These are phyloP conservation scores for Tetrao urogallus DNA, from an alignment of 2,113 vertebrate genomes.

Conservation along the genomic window DNA sequence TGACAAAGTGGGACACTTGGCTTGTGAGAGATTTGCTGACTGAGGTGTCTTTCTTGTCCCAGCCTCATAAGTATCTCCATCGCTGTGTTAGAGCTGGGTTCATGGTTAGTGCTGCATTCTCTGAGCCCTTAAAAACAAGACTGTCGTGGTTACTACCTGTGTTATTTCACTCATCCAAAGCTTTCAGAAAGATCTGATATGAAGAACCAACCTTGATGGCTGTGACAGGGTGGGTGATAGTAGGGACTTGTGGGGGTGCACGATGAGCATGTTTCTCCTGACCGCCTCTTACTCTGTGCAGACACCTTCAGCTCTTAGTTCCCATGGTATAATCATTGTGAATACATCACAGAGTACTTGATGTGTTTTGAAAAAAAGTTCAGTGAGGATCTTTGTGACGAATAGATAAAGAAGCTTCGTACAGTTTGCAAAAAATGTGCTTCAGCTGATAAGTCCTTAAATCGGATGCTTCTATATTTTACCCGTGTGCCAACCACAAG, in stretches of 20 bases:
- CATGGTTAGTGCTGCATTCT: neutral
- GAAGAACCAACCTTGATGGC: neutral
- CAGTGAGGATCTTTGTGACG: neutral
- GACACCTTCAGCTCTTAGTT: neutral
- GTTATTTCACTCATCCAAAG: neutral
- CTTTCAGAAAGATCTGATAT: neutral
- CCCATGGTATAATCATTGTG: neutral
- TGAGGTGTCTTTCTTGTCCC: neutral
- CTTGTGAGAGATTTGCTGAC: neutral
- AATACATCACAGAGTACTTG: neutral
- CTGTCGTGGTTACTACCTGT: neutral
- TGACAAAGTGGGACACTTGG: neutral
- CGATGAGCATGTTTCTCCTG: too few species aligned
- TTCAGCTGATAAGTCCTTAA: neutral
- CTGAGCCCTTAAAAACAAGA: neutral
- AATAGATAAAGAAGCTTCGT: neutral
- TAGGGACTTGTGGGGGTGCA: neutral
- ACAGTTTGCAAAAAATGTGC: neutral
- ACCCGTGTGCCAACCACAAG: accelerated
- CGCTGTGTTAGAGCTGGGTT: neutral
- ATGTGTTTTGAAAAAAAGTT: neutral
- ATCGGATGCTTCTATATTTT: neutral
- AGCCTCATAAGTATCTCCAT: neutral
- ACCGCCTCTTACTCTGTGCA: neutral
- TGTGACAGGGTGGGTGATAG: neutral